Evolutionary conservation across 2,113 vertebrate species (phyloP).

Genomic region (Ceyx cyanopectus): DNA sequence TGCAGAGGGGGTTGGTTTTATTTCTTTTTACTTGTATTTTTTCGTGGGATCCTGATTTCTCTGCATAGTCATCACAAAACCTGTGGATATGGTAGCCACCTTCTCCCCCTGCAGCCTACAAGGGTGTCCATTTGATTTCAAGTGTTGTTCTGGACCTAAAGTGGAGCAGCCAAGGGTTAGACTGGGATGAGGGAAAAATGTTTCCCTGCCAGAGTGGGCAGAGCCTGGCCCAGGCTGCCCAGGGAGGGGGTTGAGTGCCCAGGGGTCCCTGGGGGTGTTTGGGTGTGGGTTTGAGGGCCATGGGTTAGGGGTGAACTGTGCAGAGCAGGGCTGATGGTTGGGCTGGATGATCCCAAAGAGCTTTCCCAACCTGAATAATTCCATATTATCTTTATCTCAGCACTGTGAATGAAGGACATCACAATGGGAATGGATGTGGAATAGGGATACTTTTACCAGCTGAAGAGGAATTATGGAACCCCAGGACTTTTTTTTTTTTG

Average conservation of each 20-base stretch:
- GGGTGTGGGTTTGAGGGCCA: no score
- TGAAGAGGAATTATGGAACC: not conserved
- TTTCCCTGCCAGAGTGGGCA: no score
- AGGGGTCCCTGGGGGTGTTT: no score
- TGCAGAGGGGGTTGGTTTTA: rapidly evolving
- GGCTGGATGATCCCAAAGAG: no score
- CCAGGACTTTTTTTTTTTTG: not conserved
- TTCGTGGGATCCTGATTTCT: not conserved
- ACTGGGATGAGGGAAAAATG: no score
- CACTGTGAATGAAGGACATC: not conserved
- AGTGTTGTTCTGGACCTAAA: not conserved
- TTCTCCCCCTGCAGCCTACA: not conserved
- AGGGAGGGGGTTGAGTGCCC: no score
- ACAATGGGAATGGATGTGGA: not conserved
- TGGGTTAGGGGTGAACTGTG: no score
- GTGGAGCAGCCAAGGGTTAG: no score
- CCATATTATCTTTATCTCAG: not conserved
- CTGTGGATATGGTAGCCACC: not conserved
- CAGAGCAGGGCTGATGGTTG: no score
- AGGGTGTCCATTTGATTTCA: not conserved
- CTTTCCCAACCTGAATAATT: no score
- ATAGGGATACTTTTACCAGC: not conserved
- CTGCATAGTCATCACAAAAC: not conserved
- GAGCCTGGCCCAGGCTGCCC: no score
- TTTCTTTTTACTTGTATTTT: rapidly evolving